Base-by-base conservation (phyloP, 2,797 vertebrate genomes). In the Rhinichthys osculus region DNA sequence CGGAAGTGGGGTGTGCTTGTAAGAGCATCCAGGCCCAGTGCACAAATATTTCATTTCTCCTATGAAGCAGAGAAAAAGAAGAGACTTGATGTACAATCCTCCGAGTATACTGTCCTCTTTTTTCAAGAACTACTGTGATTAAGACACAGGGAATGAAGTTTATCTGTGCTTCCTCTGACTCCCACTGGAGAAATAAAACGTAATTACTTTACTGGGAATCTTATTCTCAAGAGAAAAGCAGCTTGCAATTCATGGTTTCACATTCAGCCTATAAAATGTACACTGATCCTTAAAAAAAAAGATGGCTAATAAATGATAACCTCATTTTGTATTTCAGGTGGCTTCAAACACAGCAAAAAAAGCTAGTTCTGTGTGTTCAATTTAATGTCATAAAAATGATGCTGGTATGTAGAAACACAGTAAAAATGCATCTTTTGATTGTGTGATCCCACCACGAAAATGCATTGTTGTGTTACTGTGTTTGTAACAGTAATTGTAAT, bases 41-140 rank as follows among this genome's bases (percentile, higher is more conserved):
- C 92, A 90, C 62, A 90, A 86, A 82, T 85, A 90, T 89, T 87
- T 93, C 94, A 93, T 95, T 91, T 93, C 92, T 96, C 96, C 97
- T 99, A 92, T 89, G 91, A 93, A 59, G 79, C 11, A 38, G 2
- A 62, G 84, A 67, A 44, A 85, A 85, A 47, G 62, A 76, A 74
- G 67, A 27, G 21, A 67, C 38, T 79, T 70, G 62, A 64, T 21
- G 16, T n/a, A 16, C 57, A 83, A 72, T 77, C 82, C 81, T 54
- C 50, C 69, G 86, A 87, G 87, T 30, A 87, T 78, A 62, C 64
- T 80, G 81, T 64, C 80, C 73, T 77, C 78, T 57, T 89, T 88
- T 30, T 82, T 80, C n/a, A 80, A 76, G 59, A 71, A 82, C 27
- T 42, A 11, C 89, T 83, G 88, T 90, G 86, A 90, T 90, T 90